Conservation (phyloP, 2,888 invertebrate species). For the Dasysyrphus albostriatus region DNA sequence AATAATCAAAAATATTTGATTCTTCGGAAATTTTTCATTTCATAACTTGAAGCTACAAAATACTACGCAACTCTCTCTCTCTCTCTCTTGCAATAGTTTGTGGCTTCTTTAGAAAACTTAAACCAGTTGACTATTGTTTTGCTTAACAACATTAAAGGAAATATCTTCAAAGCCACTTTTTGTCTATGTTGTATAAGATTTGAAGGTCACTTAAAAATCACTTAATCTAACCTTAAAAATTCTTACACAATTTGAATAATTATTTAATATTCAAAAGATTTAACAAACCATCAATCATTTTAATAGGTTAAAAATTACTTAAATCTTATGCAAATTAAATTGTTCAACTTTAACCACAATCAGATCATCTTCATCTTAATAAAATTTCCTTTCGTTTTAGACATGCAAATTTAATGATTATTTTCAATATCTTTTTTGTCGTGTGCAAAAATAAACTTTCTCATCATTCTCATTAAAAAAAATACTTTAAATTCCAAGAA, state of each 20-base stretch:
- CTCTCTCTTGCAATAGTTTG: too few relatives aligned
- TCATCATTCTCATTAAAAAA: constrained; percentile 3
- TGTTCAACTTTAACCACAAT: constrained; percentile 9
- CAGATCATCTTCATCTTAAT: constrained; percentile 1
- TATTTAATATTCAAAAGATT: constrained; percentile 18
- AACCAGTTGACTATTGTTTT: too few relatives aligned
- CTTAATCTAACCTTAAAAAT: neutral
- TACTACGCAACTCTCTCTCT: too few relatives aligned
- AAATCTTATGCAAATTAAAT: constrained; percentile 21
- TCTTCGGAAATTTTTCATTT: too few relatives aligned
- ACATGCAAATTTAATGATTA: constrained; percentile 31
- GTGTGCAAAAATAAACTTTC: constrained; percentile 17
- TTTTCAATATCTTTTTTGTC: neutral
- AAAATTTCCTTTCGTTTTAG: constrained; percentile 29
- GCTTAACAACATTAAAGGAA: too few relatives aligned
- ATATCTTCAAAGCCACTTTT: too few relatives aligned
- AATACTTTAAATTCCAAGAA: neutral
- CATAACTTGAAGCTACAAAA: too few relatives aligned
- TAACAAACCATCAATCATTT: constrained; percentile 11
- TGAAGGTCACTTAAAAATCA: neutral
- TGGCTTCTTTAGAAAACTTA: too few relatives aligned
- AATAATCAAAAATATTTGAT: too few relatives aligned
- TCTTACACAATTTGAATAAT: neutral
- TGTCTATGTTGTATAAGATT: neutral
- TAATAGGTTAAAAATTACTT: neutral